Conservation (phyloP, 2,888 invertebrate genomes). For the Dendrolimus pini region DNA sequence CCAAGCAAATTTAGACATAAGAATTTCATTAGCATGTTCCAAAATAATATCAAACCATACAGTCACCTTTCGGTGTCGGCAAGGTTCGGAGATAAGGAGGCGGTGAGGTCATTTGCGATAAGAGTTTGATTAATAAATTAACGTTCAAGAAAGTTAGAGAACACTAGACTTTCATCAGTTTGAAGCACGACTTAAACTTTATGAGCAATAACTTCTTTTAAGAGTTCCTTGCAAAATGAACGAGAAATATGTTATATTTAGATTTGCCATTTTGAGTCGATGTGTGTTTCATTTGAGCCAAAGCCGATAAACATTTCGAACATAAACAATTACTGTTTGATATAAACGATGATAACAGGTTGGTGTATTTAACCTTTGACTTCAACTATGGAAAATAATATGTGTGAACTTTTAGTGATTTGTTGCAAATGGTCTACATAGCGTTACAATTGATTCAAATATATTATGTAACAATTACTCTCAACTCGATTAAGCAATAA, state of each 20-base stretch:
- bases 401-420: background rate
- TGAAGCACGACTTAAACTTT: slow-evolving; percentile 68
- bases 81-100: slow-evolving; percentile 23
- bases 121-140: slow-evolving; percentile 54
- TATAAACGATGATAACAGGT: too few species aligned
- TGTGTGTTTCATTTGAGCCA: too few species aligned
- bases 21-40: background rate
- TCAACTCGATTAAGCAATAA: slow-evolving; percentile 24
- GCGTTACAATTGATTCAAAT: background rate
- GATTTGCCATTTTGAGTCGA: background rate
- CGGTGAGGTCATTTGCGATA: slow-evolving; percentile 32
- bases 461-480: slow-evolving; percentile 2
- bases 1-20: background rate
- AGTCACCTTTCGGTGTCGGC: slow-evolving; percentile 13
- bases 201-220: slow-evolving; percentile 32
- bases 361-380: background rate
- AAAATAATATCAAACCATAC: slow-evolving; percentile 4
- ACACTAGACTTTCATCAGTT: slow-evolving; percentile 65
- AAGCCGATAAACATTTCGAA: too few species aligned
- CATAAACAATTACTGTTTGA: too few species aligned
- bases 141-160: slow-evolving; percentile 48
- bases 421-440: background rate
- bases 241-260: background rate
- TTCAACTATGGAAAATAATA: background rate
- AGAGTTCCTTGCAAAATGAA: background rate